phyloP scores from a whole-genome alignment of 2,797 vertebrate species.

The Hirundo rustica region DNA sequence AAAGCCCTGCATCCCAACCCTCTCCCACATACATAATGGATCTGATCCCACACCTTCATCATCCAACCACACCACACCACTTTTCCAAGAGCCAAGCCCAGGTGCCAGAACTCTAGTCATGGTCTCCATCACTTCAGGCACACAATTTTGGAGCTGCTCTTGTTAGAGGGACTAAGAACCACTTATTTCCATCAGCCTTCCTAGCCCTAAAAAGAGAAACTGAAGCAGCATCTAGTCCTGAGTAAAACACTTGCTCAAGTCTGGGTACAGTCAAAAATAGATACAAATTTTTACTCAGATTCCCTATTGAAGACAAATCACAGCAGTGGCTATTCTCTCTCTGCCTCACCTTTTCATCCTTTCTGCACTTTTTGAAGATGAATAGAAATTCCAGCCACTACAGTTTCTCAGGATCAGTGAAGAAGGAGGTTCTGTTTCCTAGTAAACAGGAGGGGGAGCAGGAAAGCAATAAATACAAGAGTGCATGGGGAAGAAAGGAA shows the following conservation, averaged over 20 bases:
- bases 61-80: not conserved
- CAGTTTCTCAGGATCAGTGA: not conserved
- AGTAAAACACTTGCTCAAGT: not conserved
- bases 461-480: fast-evolving
- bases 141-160: not conserved
- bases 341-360: not conserved
- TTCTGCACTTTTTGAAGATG: not conserved
- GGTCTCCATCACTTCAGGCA: not conserved
- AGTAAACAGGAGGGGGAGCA: fast-evolving
- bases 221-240: not conserved
- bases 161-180: not conserved
- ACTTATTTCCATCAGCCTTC: not conserved
- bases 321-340: not conserved
- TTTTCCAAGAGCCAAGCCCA: not conserved
- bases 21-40: not conserved
- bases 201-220: not conserved
- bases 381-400: not conserved
- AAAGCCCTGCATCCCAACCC: not conserved
- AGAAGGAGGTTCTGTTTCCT: not conserved
- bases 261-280: not conserved
- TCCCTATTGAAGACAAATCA: not conserved
- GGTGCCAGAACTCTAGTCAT: not conserved
- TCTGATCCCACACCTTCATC: not conserved
- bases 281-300: not conserved
- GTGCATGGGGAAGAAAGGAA: not conserved